Percentiles rank a stretch among this genome's conserved stretches.
These are phyloP conservation scores for Dysmachus trigonus DNA, from an alignment of 2,888 invertebrate species.

Conservation along the genomic window DNA sequence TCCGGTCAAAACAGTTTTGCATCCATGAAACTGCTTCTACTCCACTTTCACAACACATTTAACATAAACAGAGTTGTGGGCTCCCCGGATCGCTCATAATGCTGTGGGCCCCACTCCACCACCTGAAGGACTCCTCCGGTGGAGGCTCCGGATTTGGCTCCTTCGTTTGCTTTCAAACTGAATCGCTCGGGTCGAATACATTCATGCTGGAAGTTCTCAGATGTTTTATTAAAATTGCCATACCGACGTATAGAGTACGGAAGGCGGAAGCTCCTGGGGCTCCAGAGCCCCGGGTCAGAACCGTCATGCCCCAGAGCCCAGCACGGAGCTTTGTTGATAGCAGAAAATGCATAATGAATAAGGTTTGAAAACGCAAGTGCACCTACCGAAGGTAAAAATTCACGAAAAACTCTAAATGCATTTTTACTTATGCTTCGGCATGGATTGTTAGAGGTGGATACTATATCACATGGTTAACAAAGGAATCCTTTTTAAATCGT, in stretches of 20 bases:
- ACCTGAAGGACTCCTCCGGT: not conserved
- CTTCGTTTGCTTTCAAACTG: not conserved
- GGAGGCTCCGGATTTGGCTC: not conserved
- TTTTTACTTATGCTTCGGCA: not conserved
- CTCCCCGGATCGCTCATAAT: not conserved
- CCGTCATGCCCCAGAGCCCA: not conserved
- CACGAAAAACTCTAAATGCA: not conserved
- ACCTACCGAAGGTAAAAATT: not conserved
- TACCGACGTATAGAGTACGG: not conserved
- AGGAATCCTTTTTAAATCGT: not conserved
- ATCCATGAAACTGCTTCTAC: slow-evolving; percentile 2
- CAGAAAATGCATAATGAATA: slow-evolving; percentile 11
- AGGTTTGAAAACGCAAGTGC: not conserved
- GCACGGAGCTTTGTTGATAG: not conserved
- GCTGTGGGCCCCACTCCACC: not conserved
- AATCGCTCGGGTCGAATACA: not conserved
- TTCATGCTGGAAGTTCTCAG: not conserved
- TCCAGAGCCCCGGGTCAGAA: not conserved
- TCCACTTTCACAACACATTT: slow-evolving; percentile 6
- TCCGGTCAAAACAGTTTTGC: slow-evolving; percentile 22
- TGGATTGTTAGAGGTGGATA: not conserved
- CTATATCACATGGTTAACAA: not conserved
- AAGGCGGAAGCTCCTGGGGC: not conserved
- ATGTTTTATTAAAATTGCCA: not conserved
- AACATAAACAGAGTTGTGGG: not conserved